Evolutionary conservation across 2,888 invertebrate species (phyloP).

Genomic region (Cosmia trapezina): DNA sequence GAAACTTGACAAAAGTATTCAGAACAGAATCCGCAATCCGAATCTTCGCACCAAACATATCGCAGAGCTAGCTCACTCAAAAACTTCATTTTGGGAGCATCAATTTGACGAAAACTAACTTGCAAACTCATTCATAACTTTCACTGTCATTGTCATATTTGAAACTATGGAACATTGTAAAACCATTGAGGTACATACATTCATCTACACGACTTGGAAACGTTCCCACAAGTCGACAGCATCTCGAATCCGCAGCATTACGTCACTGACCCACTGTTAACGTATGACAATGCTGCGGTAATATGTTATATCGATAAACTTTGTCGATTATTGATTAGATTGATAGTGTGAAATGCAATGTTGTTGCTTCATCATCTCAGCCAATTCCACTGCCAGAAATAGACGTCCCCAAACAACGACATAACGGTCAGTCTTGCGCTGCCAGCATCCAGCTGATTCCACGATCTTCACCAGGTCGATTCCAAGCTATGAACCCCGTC

Average conservation of each 20-base stretch:
- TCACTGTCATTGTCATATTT: no score
- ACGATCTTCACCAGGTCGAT: background rate
- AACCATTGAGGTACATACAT: conserved; percentile 30
- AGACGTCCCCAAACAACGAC: no score
- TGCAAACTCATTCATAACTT: no score
- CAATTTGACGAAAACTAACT: background rate
- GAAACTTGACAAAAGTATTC: background rate
- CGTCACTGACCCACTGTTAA: conserved; percentile 57
- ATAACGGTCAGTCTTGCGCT: background rate
- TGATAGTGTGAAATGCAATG: background rate
- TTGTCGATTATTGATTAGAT: conserved; percentile 52
- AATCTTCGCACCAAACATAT: background rate
- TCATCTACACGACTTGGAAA: conserved; percentile 54
- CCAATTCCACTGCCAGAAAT: background rate
- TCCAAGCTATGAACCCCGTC: background rate
- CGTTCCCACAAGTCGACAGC: conserved; percentile 55
- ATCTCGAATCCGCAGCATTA: conserved; percentile 59
- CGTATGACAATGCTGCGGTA: conserved; percentile 64
- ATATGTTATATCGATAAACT: conserved; percentile 63
- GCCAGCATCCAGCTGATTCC: background rate
- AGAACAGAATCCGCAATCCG: background rate
- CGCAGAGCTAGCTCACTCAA: background rate
- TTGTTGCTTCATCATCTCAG: background rate
- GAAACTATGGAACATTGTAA: no score
- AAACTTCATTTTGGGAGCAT: background rate